Evolutionary conservation across 2,113 vertebrate species (phyloP), one percentile per base, ranked within the genome.

Genomic region (Petrocephalus microphthalmus): DNA sequence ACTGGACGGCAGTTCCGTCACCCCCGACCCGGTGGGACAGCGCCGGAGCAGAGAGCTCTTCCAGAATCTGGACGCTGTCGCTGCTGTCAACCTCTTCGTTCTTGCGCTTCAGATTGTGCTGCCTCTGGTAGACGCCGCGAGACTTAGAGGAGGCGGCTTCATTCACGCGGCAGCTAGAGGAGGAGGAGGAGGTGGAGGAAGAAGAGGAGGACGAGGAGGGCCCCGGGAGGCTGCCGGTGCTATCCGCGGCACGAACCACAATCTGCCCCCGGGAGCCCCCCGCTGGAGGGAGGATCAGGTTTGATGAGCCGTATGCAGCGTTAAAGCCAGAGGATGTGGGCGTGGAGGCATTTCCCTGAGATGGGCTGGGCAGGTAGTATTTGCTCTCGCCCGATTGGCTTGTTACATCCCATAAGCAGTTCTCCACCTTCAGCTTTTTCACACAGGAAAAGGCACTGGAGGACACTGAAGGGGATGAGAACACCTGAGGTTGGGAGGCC

Each of bases 41-140:
- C 94, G 99, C 97, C 83, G 98, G 98, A 91, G 98, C 98, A 82
- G 98, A 98, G 88, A 98, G 97, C 95, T 99, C 98, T 96, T 99
- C 98, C 91, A 99, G 96, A 85, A 99, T 99, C 94, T 99, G 98
- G 91, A 99, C 98, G 1, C 98, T 99, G 95, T 98, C 97, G 92
- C 98, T 98, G 96, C 97, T 99, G 94, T 99, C 98, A 0, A 97
- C 97, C 94, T 99, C 98, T 92, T 99, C 98, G 93, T 98, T 99
- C 94, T 99, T 99, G 93, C 98, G 95, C 96, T 99, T 99, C 95
- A 98, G 91, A 91, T 97, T 97, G 95, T 97, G 96, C 95, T 96
- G 97, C 95, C 98, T 98, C 95, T 96, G 96, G 94, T 97, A 97
- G 0, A 96, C 95, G 91, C 97, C 97, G 89, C 96, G 95, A 87